These are phyloP conservation scores for Ornithoptera alexandrae DNA, from an alignment of 2,888 invertebrate species.

Conservation along the genomic window DNA sequence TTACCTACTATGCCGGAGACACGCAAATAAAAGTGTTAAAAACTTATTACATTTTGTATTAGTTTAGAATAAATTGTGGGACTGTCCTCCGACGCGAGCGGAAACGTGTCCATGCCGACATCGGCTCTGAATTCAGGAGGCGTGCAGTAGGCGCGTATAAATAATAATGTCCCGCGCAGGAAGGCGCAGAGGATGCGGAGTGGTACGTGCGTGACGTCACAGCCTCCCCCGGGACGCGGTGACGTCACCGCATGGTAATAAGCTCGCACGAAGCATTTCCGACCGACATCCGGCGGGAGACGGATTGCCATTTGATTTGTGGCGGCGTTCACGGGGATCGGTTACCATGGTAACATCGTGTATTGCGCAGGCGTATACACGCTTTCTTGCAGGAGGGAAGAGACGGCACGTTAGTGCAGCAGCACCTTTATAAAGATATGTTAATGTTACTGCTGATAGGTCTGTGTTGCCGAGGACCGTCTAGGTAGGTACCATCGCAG, in stretches of 20 bases:
- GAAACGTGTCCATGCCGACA: neutral
- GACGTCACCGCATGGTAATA: constrained; percentile 35
- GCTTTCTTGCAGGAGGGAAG: too few species aligned
- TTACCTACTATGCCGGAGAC: too few species aligned
- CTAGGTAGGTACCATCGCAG: too few species aligned
- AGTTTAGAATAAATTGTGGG: neutral
- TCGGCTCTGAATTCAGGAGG: constrained; percentile 29
- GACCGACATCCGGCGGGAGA: constrained; percentile 11
- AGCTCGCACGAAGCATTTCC: constrained; percentile 20
- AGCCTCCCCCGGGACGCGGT: constrained; percentile 32
- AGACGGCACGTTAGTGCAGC: too few species aligned
- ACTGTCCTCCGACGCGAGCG: constrained; percentile 5
- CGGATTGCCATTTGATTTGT: neutral
- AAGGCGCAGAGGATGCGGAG: constrained; percentile 33
- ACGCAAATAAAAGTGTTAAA: too few species aligned
- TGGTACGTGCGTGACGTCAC: constrained; percentile 36
- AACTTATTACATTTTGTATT: neutral
- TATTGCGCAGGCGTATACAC: too few species aligned
- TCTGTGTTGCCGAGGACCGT: too few species aligned
- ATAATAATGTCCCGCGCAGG: constrained; percentile 33
- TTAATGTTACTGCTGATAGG: too few species aligned
- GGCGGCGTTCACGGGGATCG: neutral
- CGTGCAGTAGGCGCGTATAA: constrained; percentile 30
- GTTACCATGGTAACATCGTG: too few species aligned
- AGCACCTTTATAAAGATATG: too few species aligned